Percentiles rank a stretch among this genome's conserved stretches.
Conservation (phyloP, 1,140 invertebrate genomes). For the Lutraria rhynchaena region DNA sequence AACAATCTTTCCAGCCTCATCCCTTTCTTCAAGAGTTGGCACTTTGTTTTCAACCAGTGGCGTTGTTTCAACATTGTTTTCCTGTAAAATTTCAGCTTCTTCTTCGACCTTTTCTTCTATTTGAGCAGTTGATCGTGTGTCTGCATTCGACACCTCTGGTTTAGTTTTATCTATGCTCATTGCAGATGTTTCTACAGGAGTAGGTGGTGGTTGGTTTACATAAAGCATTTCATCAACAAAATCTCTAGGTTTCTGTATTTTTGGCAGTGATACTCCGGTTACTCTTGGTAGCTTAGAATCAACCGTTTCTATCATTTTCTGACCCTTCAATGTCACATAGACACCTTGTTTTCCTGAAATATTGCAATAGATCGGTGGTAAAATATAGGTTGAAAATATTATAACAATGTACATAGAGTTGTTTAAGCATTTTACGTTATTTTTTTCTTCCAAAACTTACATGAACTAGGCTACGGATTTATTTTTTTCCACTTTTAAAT, state of each 20-base stretch:
- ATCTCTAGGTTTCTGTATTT: conserved; percentile 45
- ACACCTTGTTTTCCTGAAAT: conserved; percentile 53
- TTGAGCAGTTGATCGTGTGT: conserved; percentile 8
- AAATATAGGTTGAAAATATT: neutral
- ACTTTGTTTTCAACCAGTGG: neutral
- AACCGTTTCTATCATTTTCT: conserved; percentile 46
- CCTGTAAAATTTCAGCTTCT: conserved; percentile 1
- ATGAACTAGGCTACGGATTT: too few relatives aligned
- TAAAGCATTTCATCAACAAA: conserved; percentile 44
- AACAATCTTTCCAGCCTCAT: neutral
- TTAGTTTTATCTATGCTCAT: conserved; percentile 18
- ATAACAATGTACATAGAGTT: neutral
- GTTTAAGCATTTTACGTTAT: too few relatives aligned
- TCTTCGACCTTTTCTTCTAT: conserved; percentile 37
- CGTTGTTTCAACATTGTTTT: neutral
- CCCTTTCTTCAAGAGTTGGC: neutral
- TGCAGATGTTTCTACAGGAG: conserved; percentile 35
- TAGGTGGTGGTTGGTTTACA: conserved; percentile 55
- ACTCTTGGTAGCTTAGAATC: conserved; percentile 56
- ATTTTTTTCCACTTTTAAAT: too few relatives aligned
- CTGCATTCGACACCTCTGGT: neutral
- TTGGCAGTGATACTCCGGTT: conserved; percentile 48
- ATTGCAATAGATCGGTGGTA: neutral
- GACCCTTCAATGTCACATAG: conserved; percentile 53
- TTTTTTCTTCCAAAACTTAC: too few relatives aligned